Evolutionary conservation across 2,113 vertebrate genomes (phyloP), one percentile per base, ranked within the genome.

Genomic region (Charadrius vociferus): DNA sequence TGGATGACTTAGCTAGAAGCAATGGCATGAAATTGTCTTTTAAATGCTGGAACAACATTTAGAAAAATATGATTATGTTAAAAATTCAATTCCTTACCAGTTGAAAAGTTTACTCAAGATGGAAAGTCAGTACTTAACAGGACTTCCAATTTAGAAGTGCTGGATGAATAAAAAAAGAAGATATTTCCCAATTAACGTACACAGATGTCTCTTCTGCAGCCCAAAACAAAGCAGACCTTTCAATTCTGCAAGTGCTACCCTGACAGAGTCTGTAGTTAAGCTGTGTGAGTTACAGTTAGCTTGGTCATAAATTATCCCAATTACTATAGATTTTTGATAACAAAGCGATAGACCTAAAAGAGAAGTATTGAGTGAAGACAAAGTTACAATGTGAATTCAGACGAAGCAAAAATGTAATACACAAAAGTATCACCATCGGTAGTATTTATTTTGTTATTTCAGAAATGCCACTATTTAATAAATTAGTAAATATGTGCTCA

Each of bases 201-300:
- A 71, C 68, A 91, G 61, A 95, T 39, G 52, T 47, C 45, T 81
- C 81, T 90, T 50, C 56, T 62, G 70, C 61, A 85, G 66, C 8
- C 81, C 92, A 50, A 94, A 96, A 62, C 45, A 82, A 82, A 93
- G 66, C 93, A 96, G 87, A 82, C 18, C 39, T 85, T 65, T 56
- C 45, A 37, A 5, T 68, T n/a, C 79, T 56, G 24, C 37, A 75
- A 82, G 56, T 12, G 70, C 65, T 49, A 36, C 73, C 84, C 73
- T 82, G 90, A 61, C 62, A 82, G 37, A 70, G 53, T 47, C 89
- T 75, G 63, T 13, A 74, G 63, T 49, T 16, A 34, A 41, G n/a
- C 8, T 29, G 6, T 9, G 59, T 26, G 72, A 94, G 71, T 50
- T 55, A 81, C 37, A 92, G 49, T 39, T 89, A 59, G 20, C 16